Conservation (phyloP, 2,113 vertebrate genomes). For the Gasterosteus aculeatus region DNA sequence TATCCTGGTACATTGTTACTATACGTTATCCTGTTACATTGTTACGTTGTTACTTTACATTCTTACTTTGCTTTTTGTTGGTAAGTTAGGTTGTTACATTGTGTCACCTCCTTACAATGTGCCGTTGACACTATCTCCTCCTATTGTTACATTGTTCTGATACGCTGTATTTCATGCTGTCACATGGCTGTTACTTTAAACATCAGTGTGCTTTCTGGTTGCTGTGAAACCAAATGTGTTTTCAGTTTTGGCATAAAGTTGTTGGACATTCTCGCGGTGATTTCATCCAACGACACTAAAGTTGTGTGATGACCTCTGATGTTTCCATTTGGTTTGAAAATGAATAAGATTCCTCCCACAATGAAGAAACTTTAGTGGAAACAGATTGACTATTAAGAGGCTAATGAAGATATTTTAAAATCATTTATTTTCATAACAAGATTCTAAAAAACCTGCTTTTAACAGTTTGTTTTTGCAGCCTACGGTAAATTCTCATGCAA, state of each 20-base stretch:
- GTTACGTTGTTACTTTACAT: no score
- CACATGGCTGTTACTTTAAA: not conserved
- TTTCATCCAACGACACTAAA: not conserved
- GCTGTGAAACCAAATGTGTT: not conserved
- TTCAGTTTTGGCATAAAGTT: not conserved
- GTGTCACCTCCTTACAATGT: no score
- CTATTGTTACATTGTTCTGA: no score
- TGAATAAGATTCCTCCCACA: not conserved
- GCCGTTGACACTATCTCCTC: no score
- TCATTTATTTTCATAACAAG: not conserved
- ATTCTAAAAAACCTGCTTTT: not conserved
- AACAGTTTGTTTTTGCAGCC: no score
- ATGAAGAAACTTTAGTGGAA: not conserved
- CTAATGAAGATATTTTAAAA: not conserved
- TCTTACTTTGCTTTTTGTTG: no score
- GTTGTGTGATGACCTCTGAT: not conserved
- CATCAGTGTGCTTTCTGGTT: not conserved
- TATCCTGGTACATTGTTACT: no score
- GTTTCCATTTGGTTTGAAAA: constrained; percentile 10
- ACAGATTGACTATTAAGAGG: not conserved
- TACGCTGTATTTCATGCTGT: not conserved
- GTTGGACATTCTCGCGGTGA: not conserved
- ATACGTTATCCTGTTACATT: no score
- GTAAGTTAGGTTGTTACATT: no score
- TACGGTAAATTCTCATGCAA: not conserved